Evolutionary conservation across 2,888 invertebrate species (phyloP), one percentile per base, ranked within the genome.

Genomic region (Malthinus flaveolus): DNA sequence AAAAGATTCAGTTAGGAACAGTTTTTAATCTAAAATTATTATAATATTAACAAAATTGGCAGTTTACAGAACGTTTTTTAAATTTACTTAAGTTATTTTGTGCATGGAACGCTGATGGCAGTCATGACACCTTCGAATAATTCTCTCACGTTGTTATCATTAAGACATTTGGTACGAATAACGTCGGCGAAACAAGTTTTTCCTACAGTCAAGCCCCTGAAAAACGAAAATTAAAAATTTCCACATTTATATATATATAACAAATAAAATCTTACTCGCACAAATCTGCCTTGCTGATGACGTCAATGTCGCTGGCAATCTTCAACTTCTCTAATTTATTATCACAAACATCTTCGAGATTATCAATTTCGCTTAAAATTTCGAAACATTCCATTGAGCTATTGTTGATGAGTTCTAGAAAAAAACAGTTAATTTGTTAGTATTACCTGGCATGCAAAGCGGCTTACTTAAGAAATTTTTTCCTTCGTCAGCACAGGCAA

Each of bases 401-500:
- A 9, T 42, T 15, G 12, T 42, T 12, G 39, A 12, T n/a, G 15
- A 42, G 1, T n/a, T 12, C 39, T 42, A n/a, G n/a, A 42, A 23
- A 23, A 23, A 23, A 23, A 23, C n/a, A 23, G 2, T 23, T 23
- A 23, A 23, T 23, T 23, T 23, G 5, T 5, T 5, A 23, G n/a
- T n/a, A n/a, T n/a, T n/a, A n/a, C n/a, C n/a, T n/a, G n/a, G n/a
- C n/a, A n/a, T n/a, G 23, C 23, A 23, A 23, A 23, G 23, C 2
- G 8, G 31, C 47, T 45, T 56, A 56, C 55, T 49, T 8, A 15
- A 1, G 7, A 44, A 10, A 31, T 12, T 12, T 13, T 32, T 37
- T 11, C 12, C 31, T 12, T 52, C 42, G 5, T 57, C 23, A n/a
- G 39, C 39, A 4, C 57, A 57, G 13, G 39, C 15, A 15, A 33